Evolutionary conservation across 2,797 vertebrate genomes (phyloP).

Genomic region (Carduelis carduelis): DNA sequence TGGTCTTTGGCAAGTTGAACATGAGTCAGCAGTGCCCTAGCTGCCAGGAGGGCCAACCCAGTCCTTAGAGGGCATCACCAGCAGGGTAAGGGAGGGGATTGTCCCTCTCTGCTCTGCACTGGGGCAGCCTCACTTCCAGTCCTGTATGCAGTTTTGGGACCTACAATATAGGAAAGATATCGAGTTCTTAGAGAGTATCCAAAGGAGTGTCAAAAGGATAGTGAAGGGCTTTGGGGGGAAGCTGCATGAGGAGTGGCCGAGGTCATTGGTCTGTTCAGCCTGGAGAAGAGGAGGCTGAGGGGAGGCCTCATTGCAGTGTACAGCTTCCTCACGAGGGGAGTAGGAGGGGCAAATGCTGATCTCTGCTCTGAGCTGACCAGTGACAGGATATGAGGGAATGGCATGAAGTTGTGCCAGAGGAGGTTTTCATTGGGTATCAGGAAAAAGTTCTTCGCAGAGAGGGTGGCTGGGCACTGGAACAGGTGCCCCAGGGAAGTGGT

Average conservation of each 20-base stretch:
- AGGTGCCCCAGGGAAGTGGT: background rate
- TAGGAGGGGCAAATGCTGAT: background rate
- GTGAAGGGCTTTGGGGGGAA: background rate
- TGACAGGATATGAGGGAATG: background rate
- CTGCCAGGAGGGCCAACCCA: accelerated
- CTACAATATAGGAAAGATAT: background rate
- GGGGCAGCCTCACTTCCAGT: accelerated
- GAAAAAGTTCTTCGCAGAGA: background rate
- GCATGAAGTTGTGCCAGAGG: background rate
- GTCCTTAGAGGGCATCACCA: accelerated
- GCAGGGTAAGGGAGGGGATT: accelerated
- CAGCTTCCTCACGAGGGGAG: accelerated
- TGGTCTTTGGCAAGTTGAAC: background rate
- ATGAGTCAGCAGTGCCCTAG: background rate
- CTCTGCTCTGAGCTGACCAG: too few relatives aligned
- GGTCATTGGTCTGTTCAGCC: background rate
- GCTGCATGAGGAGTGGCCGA: accelerated
- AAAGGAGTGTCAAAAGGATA: background rate
- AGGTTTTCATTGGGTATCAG: background rate
- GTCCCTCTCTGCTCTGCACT: accelerated
- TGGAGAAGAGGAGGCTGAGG: background rate
- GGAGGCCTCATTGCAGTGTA: background rate
- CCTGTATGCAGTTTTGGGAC: accelerated
- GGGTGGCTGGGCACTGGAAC: background rate
- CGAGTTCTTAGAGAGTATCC: background rate